Evolutionary conservation across 2,113 vertebrate genomes (phyloP), one percentile per base, ranked within the genome.

Genomic region (Calyptomena viridis): DNA sequence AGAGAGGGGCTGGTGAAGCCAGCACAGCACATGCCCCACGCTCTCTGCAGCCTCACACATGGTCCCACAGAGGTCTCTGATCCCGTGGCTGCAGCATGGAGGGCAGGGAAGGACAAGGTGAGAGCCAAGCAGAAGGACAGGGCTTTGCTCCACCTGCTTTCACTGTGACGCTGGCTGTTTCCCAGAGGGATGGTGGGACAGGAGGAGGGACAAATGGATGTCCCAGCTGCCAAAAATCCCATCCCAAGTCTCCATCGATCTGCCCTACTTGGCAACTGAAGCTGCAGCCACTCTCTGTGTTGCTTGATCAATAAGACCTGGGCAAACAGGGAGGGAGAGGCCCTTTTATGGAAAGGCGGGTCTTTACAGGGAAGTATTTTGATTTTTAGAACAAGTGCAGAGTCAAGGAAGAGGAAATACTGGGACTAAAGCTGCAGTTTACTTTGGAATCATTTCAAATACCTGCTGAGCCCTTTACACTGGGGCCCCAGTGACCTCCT

Each of bases 181-280:
- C 93, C 93, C 75, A 87, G 49, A 81, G 62, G 92, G 66, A 53
- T n/a, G 76, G 80, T 63, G 73, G 86, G 52, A 90, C 3, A 12
- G 82, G 30, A 84, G 64, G 37, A 94, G 56, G 80, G 77, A 90
- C 72, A 78, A 84, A 89, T 25, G 33, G 12, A 87, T 19, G 84
- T 73, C 77, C 92, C 79, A 91, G 95, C 90, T 95, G 95, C 96
- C 96, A 95, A 93, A 91, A 95, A 87, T 88, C 87, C 87, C 87
- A 77, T 49, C 66, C 58, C 87, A 83, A 74, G 78, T 30, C 88
- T 83, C 52, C 91, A 96, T 97, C 1, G 95, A 97, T 95, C 96
- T 95, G 96, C 86, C 95, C 97, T 96, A 96, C 95, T 96, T 96
- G 96, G 97, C 97, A 97, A 75, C 93, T 87, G 66, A 35, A 68